These are phyloP conservation scores for Gibbula magus DNA, from an alignment of 2,888 invertebrate genomes.

Conservation along the genomic window DNA sequence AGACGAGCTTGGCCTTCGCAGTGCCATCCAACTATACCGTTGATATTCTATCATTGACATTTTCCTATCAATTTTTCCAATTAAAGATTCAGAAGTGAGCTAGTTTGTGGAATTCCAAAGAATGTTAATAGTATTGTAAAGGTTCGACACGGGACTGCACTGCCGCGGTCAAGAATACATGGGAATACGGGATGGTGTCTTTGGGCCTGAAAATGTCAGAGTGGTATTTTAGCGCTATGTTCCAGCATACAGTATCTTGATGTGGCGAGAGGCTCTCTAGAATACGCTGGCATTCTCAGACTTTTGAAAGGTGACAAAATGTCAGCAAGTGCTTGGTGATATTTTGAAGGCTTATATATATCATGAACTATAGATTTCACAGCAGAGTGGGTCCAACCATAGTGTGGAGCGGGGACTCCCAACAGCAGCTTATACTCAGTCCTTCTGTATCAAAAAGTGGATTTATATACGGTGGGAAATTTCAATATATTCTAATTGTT, in stretches of 20 bases:
- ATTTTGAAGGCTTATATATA: conserved; percentile 41
- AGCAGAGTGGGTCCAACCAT: not conserved
- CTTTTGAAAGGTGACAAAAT: conserved; percentile 51
- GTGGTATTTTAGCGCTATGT: conserved; percentile 48
- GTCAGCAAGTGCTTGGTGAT: conserved; percentile 49
- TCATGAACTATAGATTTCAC: conserved; percentile 21
- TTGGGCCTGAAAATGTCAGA: conserved; percentile 48
- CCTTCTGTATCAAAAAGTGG: no score
- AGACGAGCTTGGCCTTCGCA: not conserved
- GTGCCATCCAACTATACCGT: not conserved
- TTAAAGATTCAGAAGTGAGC: conserved; percentile 22
- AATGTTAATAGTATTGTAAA: conserved; percentile 18
- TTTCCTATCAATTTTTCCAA: conserved; percentile 23
- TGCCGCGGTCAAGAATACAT: conserved; percentile 13
- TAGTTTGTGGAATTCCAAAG: conserved; percentile 4
- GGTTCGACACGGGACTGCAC: not conserved
- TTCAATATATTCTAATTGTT: no score
- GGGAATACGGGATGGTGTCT: not conserved
- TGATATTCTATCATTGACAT: conserved; percentile 19
- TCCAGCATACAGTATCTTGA: conserved; percentile 13
- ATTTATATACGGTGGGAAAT: no score
- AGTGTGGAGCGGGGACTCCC: no score
- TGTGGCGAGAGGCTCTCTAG: conserved; percentile 29
- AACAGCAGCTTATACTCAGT: no score
- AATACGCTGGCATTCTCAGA: conserved; percentile 40